Evolutionary conservation across 2,113 vertebrate genomes (phyloP).

Genomic region (Alectura lathami): DNA sequence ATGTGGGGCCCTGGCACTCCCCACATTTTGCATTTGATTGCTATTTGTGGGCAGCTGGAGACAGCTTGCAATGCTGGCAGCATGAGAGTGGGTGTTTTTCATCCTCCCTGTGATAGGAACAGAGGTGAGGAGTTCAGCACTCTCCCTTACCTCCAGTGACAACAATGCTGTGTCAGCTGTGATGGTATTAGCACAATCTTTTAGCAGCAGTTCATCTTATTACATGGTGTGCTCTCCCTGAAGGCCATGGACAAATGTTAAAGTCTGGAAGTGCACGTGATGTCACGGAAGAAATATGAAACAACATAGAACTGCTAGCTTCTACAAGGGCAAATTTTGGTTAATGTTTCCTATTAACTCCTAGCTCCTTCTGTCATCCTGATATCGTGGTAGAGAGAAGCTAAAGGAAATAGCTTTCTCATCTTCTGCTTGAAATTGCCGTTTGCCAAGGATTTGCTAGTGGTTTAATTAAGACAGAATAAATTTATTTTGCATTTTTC

Average conservation of each 20-base stretch:
- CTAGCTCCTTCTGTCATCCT: conserved; percentile 40
- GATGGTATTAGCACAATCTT: conserved; percentile 39
- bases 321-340: conserved; percentile 51
- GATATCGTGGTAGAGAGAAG: neutral
- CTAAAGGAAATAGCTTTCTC: neutral
- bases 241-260: conserved; percentile 45
- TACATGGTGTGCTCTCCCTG: conserved; percentile 13
- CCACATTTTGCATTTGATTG: neutral
- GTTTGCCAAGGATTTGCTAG: neutral
- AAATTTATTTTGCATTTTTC: conserved; percentile 51
- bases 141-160: neutral
- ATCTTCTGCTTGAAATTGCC: neutral
- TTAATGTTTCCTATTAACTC: conserved; percentile 59
- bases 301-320: conserved; percentile 3
- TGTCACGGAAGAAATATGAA: conserved; percentile 54
- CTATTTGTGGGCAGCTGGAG: neutral
- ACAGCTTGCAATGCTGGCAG: neutral
- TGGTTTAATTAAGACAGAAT: conserved; percentile 60
- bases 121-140: conserved; percentile 51
- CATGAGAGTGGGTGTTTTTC: neutral
- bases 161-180: conserved; percentile 51
- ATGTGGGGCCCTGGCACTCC: neutral
- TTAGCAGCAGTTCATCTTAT: conserved; percentile 38
- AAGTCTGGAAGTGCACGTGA: neutral
- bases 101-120: neutral